Percentiles rank a stretch among this genome's conserved stretches.
phyloP scores from a whole-genome alignment of 92 coral and sea anemone genomes.

The Ricordea florida region DNA sequence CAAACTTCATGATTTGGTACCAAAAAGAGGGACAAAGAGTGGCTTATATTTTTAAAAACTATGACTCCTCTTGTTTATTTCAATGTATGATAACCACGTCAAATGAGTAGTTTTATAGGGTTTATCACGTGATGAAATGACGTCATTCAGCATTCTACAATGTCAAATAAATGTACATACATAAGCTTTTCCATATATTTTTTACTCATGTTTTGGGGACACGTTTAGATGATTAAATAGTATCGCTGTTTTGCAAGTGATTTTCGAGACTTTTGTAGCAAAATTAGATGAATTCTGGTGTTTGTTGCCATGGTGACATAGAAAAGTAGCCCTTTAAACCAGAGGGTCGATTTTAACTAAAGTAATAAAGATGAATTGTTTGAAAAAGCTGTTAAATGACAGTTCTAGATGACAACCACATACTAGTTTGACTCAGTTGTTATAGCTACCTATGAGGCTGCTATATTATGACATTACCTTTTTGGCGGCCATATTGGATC shows the following conservation, averaged over 20 bases:
- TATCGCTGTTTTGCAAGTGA: background rate
- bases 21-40: no score
- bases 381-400: background rate
- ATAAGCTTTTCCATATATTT: background rate
- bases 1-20: no score
- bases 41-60: no score
- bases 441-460: background rate
- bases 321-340: background rate
- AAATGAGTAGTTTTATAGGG: constrained; percentile 6
- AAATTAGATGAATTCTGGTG: background rate
- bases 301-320: background rate
- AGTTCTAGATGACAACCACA: background rate
- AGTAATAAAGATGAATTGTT: background rate
- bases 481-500: constrained; percentile 1
- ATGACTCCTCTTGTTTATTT: no score
- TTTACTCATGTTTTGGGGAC: background rate
- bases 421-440: background rate
- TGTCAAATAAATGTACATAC: background rate
- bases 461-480: background rate
- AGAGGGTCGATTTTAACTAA: background rate
- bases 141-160: background rate
- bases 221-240: background rate
- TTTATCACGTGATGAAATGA: constrained; percentile 35
- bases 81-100: no score
- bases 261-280: background rate